Base-by-base conservation (phyloP, 2,113 vertebrate species). In the Cochlearius cochlearius region DNA sequence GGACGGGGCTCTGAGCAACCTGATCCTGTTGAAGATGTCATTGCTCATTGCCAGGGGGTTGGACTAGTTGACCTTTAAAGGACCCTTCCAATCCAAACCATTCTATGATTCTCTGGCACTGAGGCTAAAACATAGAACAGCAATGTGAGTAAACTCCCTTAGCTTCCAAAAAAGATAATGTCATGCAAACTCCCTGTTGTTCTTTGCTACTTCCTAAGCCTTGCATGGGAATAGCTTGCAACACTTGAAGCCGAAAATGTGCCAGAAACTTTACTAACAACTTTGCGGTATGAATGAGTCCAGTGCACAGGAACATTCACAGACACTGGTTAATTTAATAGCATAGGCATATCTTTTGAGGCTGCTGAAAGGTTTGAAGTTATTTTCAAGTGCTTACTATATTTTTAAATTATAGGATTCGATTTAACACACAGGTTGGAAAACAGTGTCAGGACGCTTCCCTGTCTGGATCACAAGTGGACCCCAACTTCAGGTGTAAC, bases 31-130 rank as follows among this genome's bases (percentile, higher is more conserved):
- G 27, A 58, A 81, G 32, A 13, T 29, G 32, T 52, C 8, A 45
- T 12, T 15, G 6, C 25, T 49, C 1, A 7, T 9, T 41, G 26
- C 11, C 1, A 7, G 16, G 22, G 3, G 0, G 1, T 47, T 73
- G 30, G 26, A 50, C 59, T 43, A 50, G 26, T 9, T 49, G 36
- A 23, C 22, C 2, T 82, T 81, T 52, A 43, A 26, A 80, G 3
- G 4, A 45, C 27, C 32, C 15, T 67, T 59, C 5, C 14, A 66
- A 18, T 9, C 16, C 39, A 26, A 67, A 55, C 15, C 2, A 30
- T 69, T 74, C 22, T 41, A 25, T 62, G 11, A 55, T 59, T 76
- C 39, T 60, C 15, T 87, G 58, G 3, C 49, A 73, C 41, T 32
- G 41, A 62, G 18, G 15, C 47, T 45, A 62, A 62, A 87, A 60